Conservation (phyloP, 2,113 vertebrate species). For the Recurvirostra avosetta region DNA sequence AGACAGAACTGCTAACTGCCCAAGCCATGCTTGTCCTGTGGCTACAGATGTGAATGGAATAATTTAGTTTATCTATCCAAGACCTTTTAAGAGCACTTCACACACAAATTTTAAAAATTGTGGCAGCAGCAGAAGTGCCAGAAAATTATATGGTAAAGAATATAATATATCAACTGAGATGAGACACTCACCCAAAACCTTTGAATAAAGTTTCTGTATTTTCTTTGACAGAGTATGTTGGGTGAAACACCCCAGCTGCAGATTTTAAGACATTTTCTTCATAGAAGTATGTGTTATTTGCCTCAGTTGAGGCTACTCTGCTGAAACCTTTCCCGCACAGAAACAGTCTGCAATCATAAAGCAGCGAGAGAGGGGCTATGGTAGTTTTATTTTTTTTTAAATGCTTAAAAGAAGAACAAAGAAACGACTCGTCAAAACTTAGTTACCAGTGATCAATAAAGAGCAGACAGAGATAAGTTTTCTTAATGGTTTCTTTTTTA, state of each 20-base stretch:
- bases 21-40: not conserved
- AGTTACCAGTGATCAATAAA: constrained; percentile 82
- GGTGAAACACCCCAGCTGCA: not conserved
- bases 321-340: not conserved
- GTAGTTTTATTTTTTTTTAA: constrained; percentile 1
- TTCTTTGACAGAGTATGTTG: not conserved
- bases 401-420: constrained; percentile 74
- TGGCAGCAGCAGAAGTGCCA: not conserved
- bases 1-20: not conserved
- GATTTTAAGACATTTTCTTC: not conserved
- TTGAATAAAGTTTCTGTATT: not conserved
- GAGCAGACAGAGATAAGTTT: constrained; percentile 75
- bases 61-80: not conserved
- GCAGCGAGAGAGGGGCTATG: not conserved
- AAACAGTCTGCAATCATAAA: not conserved
- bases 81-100: not conserved
- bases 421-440: constrained; percentile 75
- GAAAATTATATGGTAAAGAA: not conserved
- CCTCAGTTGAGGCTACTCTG: not conserved
- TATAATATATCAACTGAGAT: not conserved
- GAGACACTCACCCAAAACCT: not conserved
- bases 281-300: not conserved
- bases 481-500: constrained; percentile 73
- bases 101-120: not conserved
- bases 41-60: not conserved